Evolutionary conservation across 2,113 vertebrate genomes (phyloP), one percentile per base, ranked within the genome.

Genomic region (Mesocricetus auratus): DNA sequence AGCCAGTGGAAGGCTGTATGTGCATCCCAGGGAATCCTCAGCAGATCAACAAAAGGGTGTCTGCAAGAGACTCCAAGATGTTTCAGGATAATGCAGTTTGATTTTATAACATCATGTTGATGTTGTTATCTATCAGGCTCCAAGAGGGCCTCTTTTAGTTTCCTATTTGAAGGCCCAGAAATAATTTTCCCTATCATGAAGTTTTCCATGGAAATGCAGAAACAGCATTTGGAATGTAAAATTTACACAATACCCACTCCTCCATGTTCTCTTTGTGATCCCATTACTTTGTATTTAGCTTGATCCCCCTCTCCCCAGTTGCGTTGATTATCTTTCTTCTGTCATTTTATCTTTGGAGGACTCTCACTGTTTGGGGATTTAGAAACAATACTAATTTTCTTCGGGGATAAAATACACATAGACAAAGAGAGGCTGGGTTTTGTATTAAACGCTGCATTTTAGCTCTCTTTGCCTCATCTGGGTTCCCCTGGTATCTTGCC

Each of bases 111-210:
- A 83, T 94, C 13, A 73, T 5, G 47, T 64, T 0, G 11, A 91
- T 97, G 94, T 90, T 97, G 94, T 95, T 97, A 93, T 96, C 97
- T 97, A 96, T 96, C 94, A 96, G 90, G 91, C 94, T 96, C 93
- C 94, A 94, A 96, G 71, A 87, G 96, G 58, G 94, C 89, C 91
- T 69, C 87, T 95, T 95, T 77, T 33, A 93, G 91, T 97, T 98
- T 97, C 95, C 96, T 97, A 90, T 92, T 86, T 73, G 83, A 96
- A 92, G 94, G 78, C 87, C 94, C 96, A 97, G 93, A 96, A 97
- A 87, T 95, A 86, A 91, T 95, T 96, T 97, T 97, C 39, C 85
- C 85, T 94, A 90, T 74, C 74, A 29, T 95, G 94, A 93, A 11
- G 56, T 96, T 97, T 97, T 97, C 97, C 93, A 94, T 86, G 90